Evolutionary conservation across 2,888 invertebrate genomes (phyloP).

Genomic region (Suillia variegata): DNA sequence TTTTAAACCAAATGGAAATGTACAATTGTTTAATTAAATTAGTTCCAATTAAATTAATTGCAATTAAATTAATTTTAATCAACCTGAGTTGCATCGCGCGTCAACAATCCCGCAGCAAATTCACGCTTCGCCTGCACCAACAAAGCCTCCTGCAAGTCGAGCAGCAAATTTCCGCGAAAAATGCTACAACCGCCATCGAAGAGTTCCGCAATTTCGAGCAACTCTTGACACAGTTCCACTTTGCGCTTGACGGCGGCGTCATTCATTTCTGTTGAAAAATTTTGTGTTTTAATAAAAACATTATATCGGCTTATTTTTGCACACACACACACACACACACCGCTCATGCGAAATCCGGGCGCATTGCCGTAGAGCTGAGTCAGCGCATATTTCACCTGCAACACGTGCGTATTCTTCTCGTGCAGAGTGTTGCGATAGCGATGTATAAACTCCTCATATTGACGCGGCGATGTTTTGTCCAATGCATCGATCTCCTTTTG

Average conservation of each 20-base stretch:
- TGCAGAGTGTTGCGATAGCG: constrained; percentile 70
- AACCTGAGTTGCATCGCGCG: constrained; percentile 66
- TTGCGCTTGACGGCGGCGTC: constrained; percentile 66
- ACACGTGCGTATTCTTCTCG: constrained; percentile 69
- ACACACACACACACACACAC: constrained; percentile 50
- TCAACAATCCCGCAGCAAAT: constrained; percentile 63
- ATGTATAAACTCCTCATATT: constrained; percentile 69
- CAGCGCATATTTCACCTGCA: constrained; percentile 73
- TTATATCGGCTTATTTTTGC: neutral
- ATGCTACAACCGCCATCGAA: constrained; percentile 71
- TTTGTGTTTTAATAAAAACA: neutral
- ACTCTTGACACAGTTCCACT: constrained; percentile 69
- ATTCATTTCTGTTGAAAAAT: constrained; percentile 66
- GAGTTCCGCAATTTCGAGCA: constrained; percentile 68
- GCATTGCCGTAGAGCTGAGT: constrained; percentile 72
- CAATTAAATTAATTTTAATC: constrained; percentile 9
- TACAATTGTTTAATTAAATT: constrained; percentile 8
- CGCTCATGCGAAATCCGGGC: constrained; percentile 65
- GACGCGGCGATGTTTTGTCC: constrained; percentile 64
- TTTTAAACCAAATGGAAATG: constrained; percentile 45
- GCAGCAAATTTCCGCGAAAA: constrained; percentile 69
- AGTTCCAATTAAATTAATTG: constrained; percentile 11
- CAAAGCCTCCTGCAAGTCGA: constrained; percentile 71
- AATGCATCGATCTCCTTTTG: constrained; percentile 66
- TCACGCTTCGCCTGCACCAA: constrained; percentile 66